A percentile compares a stretch with the other conserved stretches of the same genome.
Evolutionary conservation across 1,140 invertebrate genomes (phyloP).

Genomic region (Pseudomyrmex sp.): DNA sequence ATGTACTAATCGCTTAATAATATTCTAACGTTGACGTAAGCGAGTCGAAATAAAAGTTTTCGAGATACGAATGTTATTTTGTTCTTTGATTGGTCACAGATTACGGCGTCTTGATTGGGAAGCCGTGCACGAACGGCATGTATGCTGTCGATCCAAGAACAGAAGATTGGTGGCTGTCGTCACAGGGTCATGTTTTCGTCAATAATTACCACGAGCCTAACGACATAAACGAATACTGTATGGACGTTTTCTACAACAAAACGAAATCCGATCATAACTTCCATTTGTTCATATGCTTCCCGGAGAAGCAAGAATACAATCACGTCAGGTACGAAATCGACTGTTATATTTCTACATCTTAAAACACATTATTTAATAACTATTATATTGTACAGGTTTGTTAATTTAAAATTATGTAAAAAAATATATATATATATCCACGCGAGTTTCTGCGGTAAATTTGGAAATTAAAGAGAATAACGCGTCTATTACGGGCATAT

Average conservation of each 20-base stretch:
- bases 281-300: constrained; percentile 66
- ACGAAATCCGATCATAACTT: constrained; percentile 22
- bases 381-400: not conserved
- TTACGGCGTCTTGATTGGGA: constrained; percentile 71
- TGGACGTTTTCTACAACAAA: constrained; percentile 58
- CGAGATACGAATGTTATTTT: not conserved
- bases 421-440: no score
- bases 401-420: no score
- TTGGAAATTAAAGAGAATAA: not conserved
- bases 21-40: not conserved
- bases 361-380: constrained; percentile 10
- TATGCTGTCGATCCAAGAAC: constrained; percentile 30
- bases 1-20: not conserved
- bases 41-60: not conserved
- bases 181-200: constrained; percentile 44
- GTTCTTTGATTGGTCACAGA: constrained; percentile 60
- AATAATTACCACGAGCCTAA: not conserved
- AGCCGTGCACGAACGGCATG: constrained; percentile 56
- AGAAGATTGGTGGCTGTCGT: constrained; percentile 51
- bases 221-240: constrained; percentile 61
- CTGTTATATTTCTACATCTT: not conserved
- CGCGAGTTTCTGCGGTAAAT: no score
- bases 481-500: no score
- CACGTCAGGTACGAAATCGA: constrained; percentile 4
- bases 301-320: not conserved